Conservation (phyloP, 2,797 vertebrate species). For the Rhodeus uyekii region DNA sequence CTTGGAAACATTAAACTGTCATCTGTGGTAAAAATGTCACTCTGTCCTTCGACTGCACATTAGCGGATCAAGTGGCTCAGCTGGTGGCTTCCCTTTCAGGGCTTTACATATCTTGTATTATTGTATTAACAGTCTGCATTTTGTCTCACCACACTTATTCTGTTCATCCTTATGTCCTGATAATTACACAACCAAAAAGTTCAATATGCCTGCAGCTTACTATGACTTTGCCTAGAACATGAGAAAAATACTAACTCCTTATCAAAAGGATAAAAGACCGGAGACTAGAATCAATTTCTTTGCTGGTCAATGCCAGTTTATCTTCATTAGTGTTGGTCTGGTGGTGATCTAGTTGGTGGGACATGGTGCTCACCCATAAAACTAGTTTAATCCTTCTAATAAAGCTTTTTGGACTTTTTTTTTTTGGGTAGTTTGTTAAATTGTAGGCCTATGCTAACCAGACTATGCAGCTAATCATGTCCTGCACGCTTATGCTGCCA, state of each 20-base stretch:
- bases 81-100: slow-evolving; percentile 17
- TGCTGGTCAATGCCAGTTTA: background rate
- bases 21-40: slow-evolving; percentile 27
- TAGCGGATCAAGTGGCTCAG: slow-evolving; percentile 17
- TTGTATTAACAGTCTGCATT: slow-evolving; percentile 25
- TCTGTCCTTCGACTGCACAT: background rate
- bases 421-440: background rate
- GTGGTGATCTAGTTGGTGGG: background rate
- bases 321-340: background rate
- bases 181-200: slow-evolving; percentile 29
- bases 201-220: slow-evolving; percentile 23
- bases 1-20: slow-evolving; percentile 5
- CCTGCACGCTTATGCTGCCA: too few relatives aligned
- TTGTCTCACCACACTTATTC: slow-evolving; percentile 8
- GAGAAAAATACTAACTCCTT: slow-evolving; percentile 5
- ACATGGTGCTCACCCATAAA: background rate
- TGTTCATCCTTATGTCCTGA: slow-evolving; percentile 4
- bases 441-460: background rate
- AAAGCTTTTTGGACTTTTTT: background rate
- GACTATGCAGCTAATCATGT: too few relatives aligned
- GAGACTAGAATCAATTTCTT: background rate
- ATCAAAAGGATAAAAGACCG: background rate
- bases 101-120: slow-evolving; percentile 33
- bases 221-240: slow-evolving; percentile 10
- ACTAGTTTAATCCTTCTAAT: background rate